Evolutionary conservation across 2,888 invertebrate species (phyloP).

Genomic region (Epinotia bilunana): DNA sequence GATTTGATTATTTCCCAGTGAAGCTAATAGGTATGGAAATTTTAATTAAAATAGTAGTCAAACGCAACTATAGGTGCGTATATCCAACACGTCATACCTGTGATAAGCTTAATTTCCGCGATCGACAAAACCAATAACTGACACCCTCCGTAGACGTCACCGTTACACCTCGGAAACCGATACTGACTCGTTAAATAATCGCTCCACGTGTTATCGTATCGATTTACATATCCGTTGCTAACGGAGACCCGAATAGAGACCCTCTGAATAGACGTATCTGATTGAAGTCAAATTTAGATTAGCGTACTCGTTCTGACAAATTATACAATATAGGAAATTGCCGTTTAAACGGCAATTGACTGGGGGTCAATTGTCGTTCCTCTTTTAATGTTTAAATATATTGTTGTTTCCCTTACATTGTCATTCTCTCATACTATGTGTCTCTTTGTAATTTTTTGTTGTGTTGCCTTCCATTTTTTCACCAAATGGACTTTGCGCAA

Average conservation of each 20-base stretch:
- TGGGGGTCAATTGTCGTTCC: too few relatives aligned
- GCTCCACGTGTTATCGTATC: constrained; percentile 22
- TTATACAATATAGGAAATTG: too few relatives aligned
- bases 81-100: neutral
- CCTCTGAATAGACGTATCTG: neutral
- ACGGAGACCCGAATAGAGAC: neutral
- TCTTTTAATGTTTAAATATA: too few relatives aligned
- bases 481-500: too few relatives aligned
- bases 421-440: too few relatives aligned
- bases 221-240: constrained; percentile 32
- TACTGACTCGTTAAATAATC: neutral
- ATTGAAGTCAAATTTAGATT: neutral
- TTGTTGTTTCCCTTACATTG: too few relatives aligned
- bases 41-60: too few relatives aligned
- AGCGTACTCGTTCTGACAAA: neutral
- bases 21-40: too few relatives aligned
- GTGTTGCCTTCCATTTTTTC: too few relatives aligned
- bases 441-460: too few relatives aligned
- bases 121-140: constrained; percentile 3
- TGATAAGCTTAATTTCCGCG: neutral
- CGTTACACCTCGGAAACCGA: constrained; percentile 1
- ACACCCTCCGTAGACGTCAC: neutral
- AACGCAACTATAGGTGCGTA: too few relatives aligned
- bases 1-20: neutral
- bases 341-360: too few relatives aligned